Conservation (phyloP, 2,113 vertebrate species). For the Peromyscus maniculatus region DNA sequence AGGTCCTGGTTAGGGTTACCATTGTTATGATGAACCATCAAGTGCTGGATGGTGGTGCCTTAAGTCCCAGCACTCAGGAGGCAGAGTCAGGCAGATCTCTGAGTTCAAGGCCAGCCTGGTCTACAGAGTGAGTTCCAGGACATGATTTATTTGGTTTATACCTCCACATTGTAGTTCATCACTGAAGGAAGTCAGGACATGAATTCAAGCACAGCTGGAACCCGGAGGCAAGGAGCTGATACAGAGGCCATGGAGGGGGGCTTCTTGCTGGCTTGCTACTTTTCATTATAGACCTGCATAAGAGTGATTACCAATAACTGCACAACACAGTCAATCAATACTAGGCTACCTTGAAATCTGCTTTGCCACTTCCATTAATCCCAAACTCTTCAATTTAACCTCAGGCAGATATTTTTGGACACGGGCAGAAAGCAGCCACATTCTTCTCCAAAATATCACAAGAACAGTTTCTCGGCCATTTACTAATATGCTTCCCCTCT, state of each 20-base stretch:
- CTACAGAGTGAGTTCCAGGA: neutral
- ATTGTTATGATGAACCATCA: neutral
- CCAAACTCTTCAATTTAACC: neutral
- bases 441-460: neutral
- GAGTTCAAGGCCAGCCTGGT: neutral
- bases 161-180: neutral
- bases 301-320: neutral
- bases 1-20: neutral
- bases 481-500: neutral
- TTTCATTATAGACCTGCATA: neutral
- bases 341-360: neutral
- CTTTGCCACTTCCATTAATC: too few relatives aligned
- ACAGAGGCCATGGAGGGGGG: neutral
- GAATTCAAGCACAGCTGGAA: neutral
- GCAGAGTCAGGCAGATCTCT: neutral
- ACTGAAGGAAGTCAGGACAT: neutral
- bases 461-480: neutral
- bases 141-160: neutral
- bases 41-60: neutral
- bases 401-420: neutral
- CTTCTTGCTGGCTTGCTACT: neutral
- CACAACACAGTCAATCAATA: neutral
- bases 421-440: neutral
- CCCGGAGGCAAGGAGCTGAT: neutral
- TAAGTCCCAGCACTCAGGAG: neutral